phyloP scores from a whole-genome alignment of 2,797 vertebrate species.

The Chaenodraco wilsoni region DNA sequence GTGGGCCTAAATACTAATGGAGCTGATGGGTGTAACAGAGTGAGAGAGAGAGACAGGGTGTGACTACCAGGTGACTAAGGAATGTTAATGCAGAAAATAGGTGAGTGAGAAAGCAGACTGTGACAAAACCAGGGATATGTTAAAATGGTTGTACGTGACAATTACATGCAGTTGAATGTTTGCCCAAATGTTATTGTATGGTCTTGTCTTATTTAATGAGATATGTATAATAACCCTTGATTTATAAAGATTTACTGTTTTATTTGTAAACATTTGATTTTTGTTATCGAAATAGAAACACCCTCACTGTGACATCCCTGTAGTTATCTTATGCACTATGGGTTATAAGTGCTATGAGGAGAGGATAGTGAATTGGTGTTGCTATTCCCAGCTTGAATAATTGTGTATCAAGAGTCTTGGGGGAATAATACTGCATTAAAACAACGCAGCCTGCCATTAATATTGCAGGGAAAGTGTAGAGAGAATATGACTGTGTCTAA shows the following conservation, averaged over 20 bases:
- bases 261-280: background rate
- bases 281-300: background rate
- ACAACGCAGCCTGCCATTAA: slow-evolving; percentile 44
- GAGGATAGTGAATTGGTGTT: slow-evolving; percentile 24
- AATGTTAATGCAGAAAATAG: too few species aligned
- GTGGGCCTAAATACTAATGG: too few species aligned
- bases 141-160: too few species aligned
- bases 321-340: background rate
- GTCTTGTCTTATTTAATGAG: background rate
- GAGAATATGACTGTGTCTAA: slow-evolving; percentile 64
- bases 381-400: slow-evolving; percentile 18
- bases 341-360: slow-evolving; percentile 27
- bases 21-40: too few species aligned
- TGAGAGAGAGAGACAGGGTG: too few species aligned
- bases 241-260: background rate
- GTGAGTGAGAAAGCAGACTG: too few species aligned
- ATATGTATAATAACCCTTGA: too few species aligned
- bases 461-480: slow-evolving; percentile 39
- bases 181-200: too few species aligned
- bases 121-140: background rate
- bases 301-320: background rate
- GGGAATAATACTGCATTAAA: slow-evolving; percentile 56
- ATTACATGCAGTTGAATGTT: background rate
- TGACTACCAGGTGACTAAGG: too few species aligned
- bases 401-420: slow-evolving; percentile 28